phyloP scores from a whole-genome alignment of 2,888 invertebrate genomes.

The Alloscopus bannaensis region DNA sequence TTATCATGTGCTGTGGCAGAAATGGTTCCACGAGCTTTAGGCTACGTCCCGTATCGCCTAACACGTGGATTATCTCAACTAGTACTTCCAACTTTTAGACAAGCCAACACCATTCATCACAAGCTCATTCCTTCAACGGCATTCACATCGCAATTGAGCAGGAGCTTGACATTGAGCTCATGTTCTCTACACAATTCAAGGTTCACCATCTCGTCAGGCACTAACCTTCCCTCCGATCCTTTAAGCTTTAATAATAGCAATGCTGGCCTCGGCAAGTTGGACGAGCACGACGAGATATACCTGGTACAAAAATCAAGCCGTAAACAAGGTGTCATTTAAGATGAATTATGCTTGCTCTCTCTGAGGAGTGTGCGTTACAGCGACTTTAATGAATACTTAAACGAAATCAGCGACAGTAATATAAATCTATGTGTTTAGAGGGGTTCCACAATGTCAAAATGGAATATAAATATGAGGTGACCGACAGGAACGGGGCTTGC shows the following conservation, averaged over 20 bases:
- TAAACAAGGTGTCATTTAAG: slow-evolving; percentile 31
- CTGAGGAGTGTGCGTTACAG: background rate
- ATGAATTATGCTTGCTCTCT: too few relatives aligned
- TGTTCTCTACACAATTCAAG: slow-evolving; percentile 7
- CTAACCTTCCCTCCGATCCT: background rate
- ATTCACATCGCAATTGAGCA: too few relatives aligned
- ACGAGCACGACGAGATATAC: slow-evolving; percentile 14
- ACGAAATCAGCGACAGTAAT: too few relatives aligned
- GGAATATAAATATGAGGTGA: slow-evolving; percentile 43
- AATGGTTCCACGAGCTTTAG: too few relatives aligned
- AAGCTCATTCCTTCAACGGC: too few relatives aligned
- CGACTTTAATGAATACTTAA: background rate
- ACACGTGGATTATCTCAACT: background rate
- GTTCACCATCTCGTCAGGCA: background rate
- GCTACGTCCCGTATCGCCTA: too few relatives aligned
- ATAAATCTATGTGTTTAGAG: slow-evolving; percentile 13
- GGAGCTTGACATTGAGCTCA: too few relatives aligned
- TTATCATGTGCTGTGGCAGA: too few relatives aligned
- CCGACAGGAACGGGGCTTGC: slow-evolving; percentile 15
- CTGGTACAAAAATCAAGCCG: slow-evolving; percentile 28
- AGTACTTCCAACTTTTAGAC: background rate
- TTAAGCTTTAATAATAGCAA: too few relatives aligned
- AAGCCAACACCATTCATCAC: background rate
- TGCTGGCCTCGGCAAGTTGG: slow-evolving; percentile 14
- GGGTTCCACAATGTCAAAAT: background rate